A percentile compares a stretch with the other conserved stretches of the same genome.
Conservation (phyloP, 2,113 vertebrate species). For the Saccopteryx bilineata region DNA sequence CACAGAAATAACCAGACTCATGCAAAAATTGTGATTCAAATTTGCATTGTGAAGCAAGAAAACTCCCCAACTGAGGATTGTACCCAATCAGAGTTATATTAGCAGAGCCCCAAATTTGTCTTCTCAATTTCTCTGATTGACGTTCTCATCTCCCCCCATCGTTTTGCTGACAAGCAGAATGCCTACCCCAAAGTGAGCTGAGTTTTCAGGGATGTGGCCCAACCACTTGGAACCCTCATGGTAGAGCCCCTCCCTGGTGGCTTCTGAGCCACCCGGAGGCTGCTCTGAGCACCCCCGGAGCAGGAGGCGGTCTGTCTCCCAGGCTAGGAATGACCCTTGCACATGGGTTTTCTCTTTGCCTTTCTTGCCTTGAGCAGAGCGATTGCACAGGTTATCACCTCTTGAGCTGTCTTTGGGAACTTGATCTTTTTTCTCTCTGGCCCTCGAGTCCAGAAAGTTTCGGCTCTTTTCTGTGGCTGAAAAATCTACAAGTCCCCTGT, state of each 20-base stretch:
- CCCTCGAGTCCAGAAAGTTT: background rate
- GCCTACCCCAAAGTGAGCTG: background rate
- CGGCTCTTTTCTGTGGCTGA: background rate
- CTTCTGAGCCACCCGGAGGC: background rate
- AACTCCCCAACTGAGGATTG: background rate
- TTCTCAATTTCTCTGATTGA: background rate
- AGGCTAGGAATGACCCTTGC: background rate
- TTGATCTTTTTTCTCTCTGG: background rate
- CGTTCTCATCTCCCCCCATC: background rate
- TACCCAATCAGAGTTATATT: background rate
- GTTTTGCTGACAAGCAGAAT: background rate
- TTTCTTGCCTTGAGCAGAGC: background rate
- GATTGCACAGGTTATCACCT: background rate
- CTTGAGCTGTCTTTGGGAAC: background rate
- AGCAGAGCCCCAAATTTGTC: background rate
- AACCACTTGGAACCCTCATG: background rate
- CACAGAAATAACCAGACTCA: conserved; percentile 5
- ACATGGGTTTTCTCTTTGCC: background rate
- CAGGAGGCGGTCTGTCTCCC: background rate
- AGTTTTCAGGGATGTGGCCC: background rate
- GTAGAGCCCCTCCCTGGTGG: background rate
- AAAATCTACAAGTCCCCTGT: background rate
- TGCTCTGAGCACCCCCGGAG: background rate
- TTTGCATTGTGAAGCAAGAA: background rate
- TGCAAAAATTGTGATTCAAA: background rate